A percentile compares a stretch with the other conserved stretches of the same genome.
These are phyloP conservation scores for Hyposoter dolosus DNA, from an alignment of 2,888 invertebrate species.

Conservation along the genomic window DNA sequence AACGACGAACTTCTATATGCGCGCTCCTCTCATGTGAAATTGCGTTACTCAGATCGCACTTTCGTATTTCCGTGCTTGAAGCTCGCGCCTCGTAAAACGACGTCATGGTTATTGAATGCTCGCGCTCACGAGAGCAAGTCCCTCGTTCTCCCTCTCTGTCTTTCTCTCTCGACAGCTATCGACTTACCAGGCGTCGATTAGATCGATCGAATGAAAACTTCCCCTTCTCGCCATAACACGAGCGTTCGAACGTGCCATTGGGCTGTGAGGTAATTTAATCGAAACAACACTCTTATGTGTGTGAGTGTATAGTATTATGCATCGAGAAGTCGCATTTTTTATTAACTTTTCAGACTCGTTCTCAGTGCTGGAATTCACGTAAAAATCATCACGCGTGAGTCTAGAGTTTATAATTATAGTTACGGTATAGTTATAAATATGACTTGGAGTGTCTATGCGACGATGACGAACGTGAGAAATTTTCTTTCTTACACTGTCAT, in stretches of 20 bases:
- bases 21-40: slow-evolving; percentile 53
- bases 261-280: slow-evolving; percentile 45
- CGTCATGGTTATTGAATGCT: slow-evolving; percentile 63
- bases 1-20: slow-evolving; percentile 30
- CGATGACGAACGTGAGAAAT: background rate
- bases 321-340: background rate
- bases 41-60: slow-evolving; percentile 58
- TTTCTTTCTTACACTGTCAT: background rate
- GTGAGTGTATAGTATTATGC: background rate
- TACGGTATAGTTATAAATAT: background rate
- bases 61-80: slow-evolving; percentile 36
- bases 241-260: slow-evolving; percentile 33
- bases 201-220: slow-evolving; percentile 61
- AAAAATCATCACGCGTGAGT: background rate
- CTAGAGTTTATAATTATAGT: background rate
- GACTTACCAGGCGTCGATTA: slow-evolving; percentile 56
- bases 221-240: slow-evolving; percentile 21
- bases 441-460: background rate
- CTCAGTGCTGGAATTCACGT: background rate
- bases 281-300: slow-evolving; percentile 12
- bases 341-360: background rate
- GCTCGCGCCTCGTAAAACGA: slow-evolving; percentile 65
- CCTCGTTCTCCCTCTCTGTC: background rate
- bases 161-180: slow-evolving; percentile 31
- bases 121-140: slow-evolving; percentile 42